Evolutionary conservation across 2,888 invertebrate genomes (phyloP).

Genomic region (Agelastica alni): DNA sequence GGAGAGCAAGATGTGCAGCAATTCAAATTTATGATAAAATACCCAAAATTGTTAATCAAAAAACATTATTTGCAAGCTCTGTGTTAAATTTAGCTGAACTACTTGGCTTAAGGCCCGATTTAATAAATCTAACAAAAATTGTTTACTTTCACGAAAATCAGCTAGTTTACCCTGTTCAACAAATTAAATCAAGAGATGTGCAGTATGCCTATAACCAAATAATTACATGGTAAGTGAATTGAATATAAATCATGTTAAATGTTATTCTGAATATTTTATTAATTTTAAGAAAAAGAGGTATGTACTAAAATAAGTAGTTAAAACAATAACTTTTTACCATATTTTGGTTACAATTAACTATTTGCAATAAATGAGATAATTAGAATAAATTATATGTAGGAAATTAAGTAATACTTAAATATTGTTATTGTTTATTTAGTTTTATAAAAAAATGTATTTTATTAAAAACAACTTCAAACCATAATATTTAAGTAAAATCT

Average conservation of each 20-base stretch:
- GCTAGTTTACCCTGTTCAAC: conserved; percentile 69
- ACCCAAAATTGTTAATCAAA: conserved; percentile 60
- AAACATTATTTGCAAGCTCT: conserved; percentile 68
- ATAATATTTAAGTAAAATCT: too few relatives aligned
- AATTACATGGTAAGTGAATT: conserved; percentile 63
- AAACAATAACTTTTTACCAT: too few relatives aligned
- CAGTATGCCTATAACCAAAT: conserved; percentile 80
- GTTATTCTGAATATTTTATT: neutral
- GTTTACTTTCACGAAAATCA: conserved; percentile 82
- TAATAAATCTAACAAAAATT: conserved; percentile 64
- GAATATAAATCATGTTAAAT: neutral
- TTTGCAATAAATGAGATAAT: too few relatives aligned
- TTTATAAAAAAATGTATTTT: too few relatives aligned
- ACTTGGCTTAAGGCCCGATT: conserved; percentile 68
- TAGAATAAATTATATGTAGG: too few relatives aligned
- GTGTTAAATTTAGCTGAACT: conserved; percentile 73
- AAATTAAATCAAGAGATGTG: conserved; percentile 69
- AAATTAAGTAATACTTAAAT: too few relatives aligned
- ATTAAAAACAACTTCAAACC: too few relatives aligned
- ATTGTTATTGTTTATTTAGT: too few relatives aligned
- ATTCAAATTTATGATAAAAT: conserved; percentile 66
- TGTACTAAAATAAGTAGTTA: too few relatives aligned
- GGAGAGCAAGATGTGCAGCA: conserved; percentile 72
- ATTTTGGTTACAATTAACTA: too few relatives aligned
- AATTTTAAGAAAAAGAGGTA: too few relatives aligned